These are phyloP conservation scores for Aspidoscelis tigris DNA, from an alignment of 2,113 vertebrate genomes.

Conservation along the genomic window DNA sequence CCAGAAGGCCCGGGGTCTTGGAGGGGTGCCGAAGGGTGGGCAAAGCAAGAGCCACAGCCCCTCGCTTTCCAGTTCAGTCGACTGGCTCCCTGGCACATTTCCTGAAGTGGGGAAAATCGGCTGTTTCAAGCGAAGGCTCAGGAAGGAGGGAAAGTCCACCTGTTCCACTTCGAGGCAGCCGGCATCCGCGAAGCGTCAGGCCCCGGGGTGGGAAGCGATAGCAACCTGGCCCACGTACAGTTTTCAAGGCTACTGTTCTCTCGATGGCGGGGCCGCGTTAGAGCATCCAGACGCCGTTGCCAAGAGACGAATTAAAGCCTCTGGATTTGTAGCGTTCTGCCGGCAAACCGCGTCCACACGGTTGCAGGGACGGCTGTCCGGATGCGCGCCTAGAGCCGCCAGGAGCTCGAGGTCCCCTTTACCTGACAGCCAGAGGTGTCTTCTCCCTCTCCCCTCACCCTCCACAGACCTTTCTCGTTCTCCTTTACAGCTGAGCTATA, in stretches of 20 bases:
- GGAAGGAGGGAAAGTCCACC: background rate
- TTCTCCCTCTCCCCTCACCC: background rate
- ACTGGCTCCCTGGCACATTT: background rate
- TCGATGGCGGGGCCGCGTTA: background rate
- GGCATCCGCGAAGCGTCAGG: background rate
- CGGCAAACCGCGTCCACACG: too few species aligned
- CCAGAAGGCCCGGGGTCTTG: background rate
- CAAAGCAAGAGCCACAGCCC: too few species aligned
- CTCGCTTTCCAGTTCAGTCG: background rate
- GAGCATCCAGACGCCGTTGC: background rate
- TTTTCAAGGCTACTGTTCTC: background rate
- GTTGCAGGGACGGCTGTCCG: too few species aligned
- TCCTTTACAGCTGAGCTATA: slow-evolving; percentile 43
- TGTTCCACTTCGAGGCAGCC: too few species aligned
- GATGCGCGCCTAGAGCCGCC: too few species aligned
- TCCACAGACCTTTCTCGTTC: slow-evolving; percentile 40
- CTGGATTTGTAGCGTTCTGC: background rate
- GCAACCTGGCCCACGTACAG: background rate
- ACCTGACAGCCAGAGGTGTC: background rate
- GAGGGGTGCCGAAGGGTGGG: too few species aligned
- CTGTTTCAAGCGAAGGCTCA: too few species aligned
- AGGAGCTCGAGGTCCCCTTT: too few species aligned
- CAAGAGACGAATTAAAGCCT: background rate
- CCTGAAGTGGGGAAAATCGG: background rate
- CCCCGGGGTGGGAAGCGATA: too few species aligned